Evolutionary conservation across 35 echinoderm and acorn worm species (phyloP).

Genomic region (Diadema setosum): DNA sequence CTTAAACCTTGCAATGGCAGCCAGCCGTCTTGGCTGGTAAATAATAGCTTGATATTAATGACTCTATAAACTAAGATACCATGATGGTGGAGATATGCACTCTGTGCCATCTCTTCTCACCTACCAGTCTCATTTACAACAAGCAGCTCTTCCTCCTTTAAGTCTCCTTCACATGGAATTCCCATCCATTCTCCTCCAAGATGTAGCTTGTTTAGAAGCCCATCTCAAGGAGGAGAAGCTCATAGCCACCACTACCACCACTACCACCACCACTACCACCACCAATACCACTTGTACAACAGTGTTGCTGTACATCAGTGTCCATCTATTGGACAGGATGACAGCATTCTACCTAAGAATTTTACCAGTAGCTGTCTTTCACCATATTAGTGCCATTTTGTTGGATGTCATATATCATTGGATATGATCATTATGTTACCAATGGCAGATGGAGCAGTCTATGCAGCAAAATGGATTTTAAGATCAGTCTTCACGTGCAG

Average conservation of each 20-base stretch:
- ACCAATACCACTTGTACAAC: not conserved
- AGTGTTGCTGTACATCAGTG: not conserved
- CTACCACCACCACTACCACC: not conserved
- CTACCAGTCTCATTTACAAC: not conserved
- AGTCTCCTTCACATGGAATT: not conserved
- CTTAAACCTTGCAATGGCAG: not conserved
- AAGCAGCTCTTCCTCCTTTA: not conserved
- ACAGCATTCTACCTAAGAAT: no score
- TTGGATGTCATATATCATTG: no score
- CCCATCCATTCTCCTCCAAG: not conserved
- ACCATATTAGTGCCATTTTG: no score
- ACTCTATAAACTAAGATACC: not conserved
- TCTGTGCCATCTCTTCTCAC: not conserved
- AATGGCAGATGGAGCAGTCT: no score
- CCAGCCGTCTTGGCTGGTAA: not conserved
- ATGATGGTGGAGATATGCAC: not conserved
- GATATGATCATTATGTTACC: no score
- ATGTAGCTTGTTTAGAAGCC: not conserved
- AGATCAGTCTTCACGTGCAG: not conserved
- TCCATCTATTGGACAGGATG: no score
- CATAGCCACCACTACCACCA: not conserved
- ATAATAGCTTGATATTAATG: constrained; percentile 5
- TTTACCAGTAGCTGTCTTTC: no score
- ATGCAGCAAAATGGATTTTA: constrained; percentile 15
- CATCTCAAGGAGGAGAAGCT: not conserved